A percentile compares a stretch with the other conserved stretches of the same genome.
Evolutionary conservation across 2,797 vertebrate genomes (phyloP).

Genomic region (Novumbra hubbsi): DNA sequence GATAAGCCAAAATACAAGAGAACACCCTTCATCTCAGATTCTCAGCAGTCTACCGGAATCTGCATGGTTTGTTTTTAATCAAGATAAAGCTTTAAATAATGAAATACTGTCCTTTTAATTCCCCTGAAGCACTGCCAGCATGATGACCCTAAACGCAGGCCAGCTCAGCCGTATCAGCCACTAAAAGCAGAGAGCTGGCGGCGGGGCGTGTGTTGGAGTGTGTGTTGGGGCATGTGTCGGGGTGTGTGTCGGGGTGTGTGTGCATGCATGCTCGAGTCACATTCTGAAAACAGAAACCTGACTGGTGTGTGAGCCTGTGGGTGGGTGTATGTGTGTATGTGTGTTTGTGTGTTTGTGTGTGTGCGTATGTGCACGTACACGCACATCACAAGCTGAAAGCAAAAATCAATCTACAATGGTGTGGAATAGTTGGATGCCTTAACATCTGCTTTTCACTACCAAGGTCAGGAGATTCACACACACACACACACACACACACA

Average conservation of each 20-base stretch:
- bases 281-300: neutral
- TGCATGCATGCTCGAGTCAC: neutral
- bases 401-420: neutral
- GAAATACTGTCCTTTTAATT: slow-evolving; percentile 6
- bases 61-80: neutral
- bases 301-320: neutral
- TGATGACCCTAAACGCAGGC: slow-evolving; percentile 3
- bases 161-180: neutral
- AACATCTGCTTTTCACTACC: neutral
- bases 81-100: slow-evolving; percentile 12
- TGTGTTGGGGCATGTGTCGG: neutral
- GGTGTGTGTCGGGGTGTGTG: neutral
- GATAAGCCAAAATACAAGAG: neutral
- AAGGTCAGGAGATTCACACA: neutral
- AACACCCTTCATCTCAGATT: neutral
- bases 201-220: neutral
- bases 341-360: neutral
- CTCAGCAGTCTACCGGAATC: neutral
- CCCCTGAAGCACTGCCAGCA: neutral
- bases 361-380: too few species aligned
- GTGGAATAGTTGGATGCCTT: neutral
- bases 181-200: neutral
- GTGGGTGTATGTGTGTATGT: neutral
- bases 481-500: neutral
- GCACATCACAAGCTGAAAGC: neutral